Evolutionary conservation across 2,888 invertebrate genomes (phyloP), one percentile per base, ranked within the genome.

Genomic region (Didymodactylos carnosus): DNA sequence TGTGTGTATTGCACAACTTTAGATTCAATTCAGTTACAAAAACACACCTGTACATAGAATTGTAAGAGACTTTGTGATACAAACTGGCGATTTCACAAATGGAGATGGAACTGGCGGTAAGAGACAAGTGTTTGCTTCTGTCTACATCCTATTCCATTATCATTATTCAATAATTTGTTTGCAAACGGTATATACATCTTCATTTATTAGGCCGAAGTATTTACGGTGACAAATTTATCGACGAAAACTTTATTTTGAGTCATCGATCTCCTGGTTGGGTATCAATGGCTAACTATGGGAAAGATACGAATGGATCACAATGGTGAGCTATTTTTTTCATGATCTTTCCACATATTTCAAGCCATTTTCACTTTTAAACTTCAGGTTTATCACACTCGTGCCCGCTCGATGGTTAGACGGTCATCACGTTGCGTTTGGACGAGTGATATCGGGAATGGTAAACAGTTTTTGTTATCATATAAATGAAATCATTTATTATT

Each of bases 261-360:
- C 82, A 83, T 78, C 78, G 79, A 39, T 78, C 80, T 27, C 77
- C 80, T 13, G 83, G 83, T n/a, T 81, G 81, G 78, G 80, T 83
- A 11, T 80, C 82, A 73, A 83, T 83, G 83, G 83, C 83, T 14
- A 83, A 83, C 78, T 81, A 82, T 75, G 83, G 83, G 29, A 76
- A 76, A 74, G 82, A 83, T 78, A 82, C 81, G 27, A 83, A 83
- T 77, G 81, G 82, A 19, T 82, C 82, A 7, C 49, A 49, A 49
- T 49, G 49, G 49, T n/a, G n/a, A n/a, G n/a, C n/a, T n/a, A n/a
- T n/a, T n/a, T n/a, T n/a, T n/a, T n/a, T n/a, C n/a, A n/a, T n/a
- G n/a, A n/a, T n/a, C n/a, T n/a, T n/a, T n/a, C n/a, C n/a, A n/a
- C n/a, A n/a, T n/a, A n/a, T n/a, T n/a, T n/a, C n/a, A n/a, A n/a